Conservation (phyloP, 2,797 vertebrate species). For the Ceyx erithaca region DNA sequence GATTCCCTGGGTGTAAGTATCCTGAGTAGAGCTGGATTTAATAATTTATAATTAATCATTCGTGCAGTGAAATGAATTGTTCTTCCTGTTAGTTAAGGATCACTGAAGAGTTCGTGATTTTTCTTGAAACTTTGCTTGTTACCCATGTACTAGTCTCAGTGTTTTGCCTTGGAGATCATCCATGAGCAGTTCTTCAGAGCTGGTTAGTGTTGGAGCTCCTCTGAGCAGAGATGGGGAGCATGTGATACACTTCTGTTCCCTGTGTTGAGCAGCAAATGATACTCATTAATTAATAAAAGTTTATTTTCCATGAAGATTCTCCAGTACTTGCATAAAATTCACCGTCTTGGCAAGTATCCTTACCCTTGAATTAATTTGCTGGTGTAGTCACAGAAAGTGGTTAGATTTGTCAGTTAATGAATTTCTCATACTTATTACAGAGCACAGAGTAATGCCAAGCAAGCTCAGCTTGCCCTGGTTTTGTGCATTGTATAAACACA, state of each 20-base stretch:
- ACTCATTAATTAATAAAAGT: slow-evolving; percentile 52
- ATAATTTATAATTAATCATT: slow-evolving; percentile 65
- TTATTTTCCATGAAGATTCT: slow-evolving; percentile 58
- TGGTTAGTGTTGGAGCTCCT: slow-evolving; percentile 24
- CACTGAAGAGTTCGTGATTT: slow-evolving; percentile 55
- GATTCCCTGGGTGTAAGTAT: slow-evolving; percentile 22
- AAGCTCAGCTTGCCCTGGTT: not conserved
- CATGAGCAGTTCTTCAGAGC: slow-evolving; percentile 18
- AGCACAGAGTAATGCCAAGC: not conserved
- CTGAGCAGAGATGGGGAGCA: slow-evolving; percentile 10
- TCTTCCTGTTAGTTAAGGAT: slow-evolving; percentile 56
- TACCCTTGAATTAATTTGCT: slow-evolving; percentile 42
- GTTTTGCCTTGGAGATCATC: slow-evolving; percentile 31
- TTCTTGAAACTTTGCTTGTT: slow-evolving; percentile 31
- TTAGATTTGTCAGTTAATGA: slow-evolving; percentile 34
- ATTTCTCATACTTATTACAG: not conserved
- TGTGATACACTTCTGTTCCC: slow-evolving; percentile 44
- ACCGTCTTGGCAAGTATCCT: slow-evolving; percentile 21
- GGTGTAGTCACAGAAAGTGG: slow-evolving; percentile 34
- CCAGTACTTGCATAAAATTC: slow-evolving; percentile 46
- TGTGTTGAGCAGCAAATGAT: not conserved
- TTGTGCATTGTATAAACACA: not conserved
- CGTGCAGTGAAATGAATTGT: slow-evolving; percentile 4
- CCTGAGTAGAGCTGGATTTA: slow-evolving; percentile 54
- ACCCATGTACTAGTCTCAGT: not conserved